A percentile compares a stretch with the other conserved stretches of the same genome.
These are phyloP conservation scores for Sminthopsis crassicaudata DNA, from an alignment of 2,113 vertebrate species.

Conservation along the genomic window DNA sequence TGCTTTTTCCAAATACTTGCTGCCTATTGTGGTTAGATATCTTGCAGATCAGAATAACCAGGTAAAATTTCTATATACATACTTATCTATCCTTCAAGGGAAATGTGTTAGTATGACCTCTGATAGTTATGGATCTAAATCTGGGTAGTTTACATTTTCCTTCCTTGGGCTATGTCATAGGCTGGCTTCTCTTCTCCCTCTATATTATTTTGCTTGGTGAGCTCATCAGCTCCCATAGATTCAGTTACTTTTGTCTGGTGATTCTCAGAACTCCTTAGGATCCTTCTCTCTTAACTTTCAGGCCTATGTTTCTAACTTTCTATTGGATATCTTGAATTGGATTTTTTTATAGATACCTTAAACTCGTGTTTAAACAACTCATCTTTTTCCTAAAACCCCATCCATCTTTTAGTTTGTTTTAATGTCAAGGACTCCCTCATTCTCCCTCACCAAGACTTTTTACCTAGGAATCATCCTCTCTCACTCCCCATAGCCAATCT, in stretches of 20 bases:
- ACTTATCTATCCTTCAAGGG: conserved; percentile 14
- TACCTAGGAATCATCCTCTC: neutral
- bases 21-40: conserved; percentile 92
- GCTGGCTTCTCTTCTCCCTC: neutral
- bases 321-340: neutral
- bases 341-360: neutral
- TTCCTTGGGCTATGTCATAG: neutral
- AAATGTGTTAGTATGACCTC: neutral
- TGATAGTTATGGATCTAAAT: neutral
- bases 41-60: conserved; percentile 94
- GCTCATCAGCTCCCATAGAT: neutral
- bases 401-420: neutral
- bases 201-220: neutral
- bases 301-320: neutral
- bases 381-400: neutral
- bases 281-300: neutral
- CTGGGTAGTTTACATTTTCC: neutral
- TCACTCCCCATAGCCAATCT: neutral
- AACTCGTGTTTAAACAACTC: neutral
- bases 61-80: conserved; percentile 79
- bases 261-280: neutral
- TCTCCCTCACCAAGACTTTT: neutral
- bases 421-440: neutral
- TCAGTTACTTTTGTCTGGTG: neutral
- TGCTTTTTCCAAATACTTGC: conserved; percentile 92